These are phyloP conservation scores for Gymnobelideus leadbeateri DNA, from an alignment of 2,113 vertebrate species.

Conservation along the genomic window DNA sequence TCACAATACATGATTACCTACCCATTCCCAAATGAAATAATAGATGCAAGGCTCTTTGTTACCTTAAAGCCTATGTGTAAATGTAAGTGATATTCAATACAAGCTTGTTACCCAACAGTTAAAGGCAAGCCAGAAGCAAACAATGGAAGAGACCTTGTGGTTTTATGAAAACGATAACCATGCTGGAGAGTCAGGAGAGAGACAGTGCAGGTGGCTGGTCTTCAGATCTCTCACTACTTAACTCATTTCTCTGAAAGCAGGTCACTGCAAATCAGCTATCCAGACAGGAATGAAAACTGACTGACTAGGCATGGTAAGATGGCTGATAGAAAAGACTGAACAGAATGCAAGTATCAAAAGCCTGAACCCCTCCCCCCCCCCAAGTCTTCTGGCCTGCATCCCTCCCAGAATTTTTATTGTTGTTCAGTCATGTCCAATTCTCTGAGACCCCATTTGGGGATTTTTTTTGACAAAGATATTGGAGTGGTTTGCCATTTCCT, in stretches of 20 bases:
- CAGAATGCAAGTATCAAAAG: neutral
- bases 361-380: neutral
- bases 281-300: neutral
- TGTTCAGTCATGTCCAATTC: neutral
- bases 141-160: neutral
- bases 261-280: neutral
- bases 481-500: neutral
- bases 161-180: neutral
- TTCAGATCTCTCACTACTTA: neutral
- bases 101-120: slow-evolving; percentile 2
- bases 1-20: neutral
- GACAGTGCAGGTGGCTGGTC: neutral
- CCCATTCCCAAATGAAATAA: neutral
- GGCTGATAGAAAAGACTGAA: neutral
- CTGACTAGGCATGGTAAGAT: neutral
- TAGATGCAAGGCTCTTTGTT: neutral
- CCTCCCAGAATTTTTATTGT: neutral
- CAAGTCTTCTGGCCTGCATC: neutral
- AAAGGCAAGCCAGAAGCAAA: neutral
- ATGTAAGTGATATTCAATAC: slow-evolving; percentile 6
- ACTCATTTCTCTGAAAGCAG: neutral
- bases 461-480: neutral
- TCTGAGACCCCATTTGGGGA: neutral
- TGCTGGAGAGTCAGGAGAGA: neutral
- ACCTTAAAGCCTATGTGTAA: slow-evolving; percentile 11